These are phyloP conservation scores for Caenorhabditis sinica DNA, from an alignment of 2,888 invertebrate genomes.

Conservation along the genomic window DNA sequence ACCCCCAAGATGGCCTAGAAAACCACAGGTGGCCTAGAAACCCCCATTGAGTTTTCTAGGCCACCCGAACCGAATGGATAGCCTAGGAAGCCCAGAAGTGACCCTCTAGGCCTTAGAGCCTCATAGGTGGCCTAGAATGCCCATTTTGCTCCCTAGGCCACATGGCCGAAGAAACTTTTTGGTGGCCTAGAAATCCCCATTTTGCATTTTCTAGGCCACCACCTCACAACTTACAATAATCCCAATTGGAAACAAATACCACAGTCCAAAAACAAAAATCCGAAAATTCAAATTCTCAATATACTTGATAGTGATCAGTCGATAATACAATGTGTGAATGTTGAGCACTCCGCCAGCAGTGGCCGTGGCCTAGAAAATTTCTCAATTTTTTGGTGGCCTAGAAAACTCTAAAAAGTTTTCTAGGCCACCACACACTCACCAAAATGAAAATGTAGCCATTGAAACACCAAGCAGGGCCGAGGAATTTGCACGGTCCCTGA, in stretches of 20 bases:
- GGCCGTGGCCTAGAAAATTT: conserved; percentile 16
- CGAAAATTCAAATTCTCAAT: conserved; percentile 18
- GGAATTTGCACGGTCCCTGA: conserved; percentile 46
- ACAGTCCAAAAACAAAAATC: conserved; percentile 20
- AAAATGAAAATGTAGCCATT: conserved; percentile 44
- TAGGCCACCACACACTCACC: conserved; percentile 15
- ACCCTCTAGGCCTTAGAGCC: no score
- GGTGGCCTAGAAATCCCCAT: background rate
- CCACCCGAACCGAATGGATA: no score
- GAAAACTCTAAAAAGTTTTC: background rate
- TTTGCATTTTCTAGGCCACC: background rate
- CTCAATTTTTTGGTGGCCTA: background rate
- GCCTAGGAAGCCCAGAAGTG: no score
- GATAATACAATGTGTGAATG: conserved; percentile 50
- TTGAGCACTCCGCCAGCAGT: conserved; percentile 33
- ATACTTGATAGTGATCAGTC: conserved; percentile 43
- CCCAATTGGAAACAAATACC: conserved; percentile 25
- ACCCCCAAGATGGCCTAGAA: no score
- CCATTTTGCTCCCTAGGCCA: background rate
- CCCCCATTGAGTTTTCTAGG: no score
- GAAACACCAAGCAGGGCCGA: conserved; percentile 41
- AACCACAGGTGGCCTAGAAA: no score
- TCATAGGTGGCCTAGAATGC: no score
- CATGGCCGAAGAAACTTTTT: background rate
- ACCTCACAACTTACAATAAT: conserved; percentile 21